phyloP scores from a whole-genome alignment of 2,888 invertebrate genomes.

The Elegia similella region DNA sequence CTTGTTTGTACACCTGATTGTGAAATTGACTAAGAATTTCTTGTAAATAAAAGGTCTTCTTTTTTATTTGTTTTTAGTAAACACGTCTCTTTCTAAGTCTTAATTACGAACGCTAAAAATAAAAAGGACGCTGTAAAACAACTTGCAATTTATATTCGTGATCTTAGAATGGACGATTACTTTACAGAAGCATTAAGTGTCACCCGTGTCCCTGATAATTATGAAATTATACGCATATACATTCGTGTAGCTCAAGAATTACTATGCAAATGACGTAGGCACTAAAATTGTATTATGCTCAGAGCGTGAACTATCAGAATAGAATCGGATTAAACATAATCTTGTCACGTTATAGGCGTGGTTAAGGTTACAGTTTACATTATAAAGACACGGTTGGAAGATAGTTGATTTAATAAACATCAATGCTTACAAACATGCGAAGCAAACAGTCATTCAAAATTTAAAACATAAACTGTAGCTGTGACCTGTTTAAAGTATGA shows the following conservation, averaged over 20 bases:
- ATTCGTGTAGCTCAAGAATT: not conserved
- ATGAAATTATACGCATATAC: not conserved
- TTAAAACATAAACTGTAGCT: constrained; percentile 37
- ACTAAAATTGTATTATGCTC: not conserved
- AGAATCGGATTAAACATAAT: constrained; percentile 37
- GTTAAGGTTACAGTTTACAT: constrained; percentile 39
- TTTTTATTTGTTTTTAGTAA: constrained; percentile 13
- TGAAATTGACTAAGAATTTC: constrained; percentile 27
- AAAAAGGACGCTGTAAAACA: not conserved
- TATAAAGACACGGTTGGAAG: constrained; percentile 33
- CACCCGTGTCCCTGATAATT: not conserved
- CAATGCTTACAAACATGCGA: constrained; percentile 39
- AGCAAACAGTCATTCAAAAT: constrained; percentile 39
- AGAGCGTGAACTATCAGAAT: constrained; percentile 37
- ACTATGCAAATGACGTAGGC: constrained; percentile 2
- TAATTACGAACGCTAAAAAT: not conserved
- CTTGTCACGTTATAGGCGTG: constrained; percentile 45
- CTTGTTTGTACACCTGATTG: constrained; percentile 30
- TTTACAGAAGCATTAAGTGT: not conserved
- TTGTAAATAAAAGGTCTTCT: constrained; percentile 22
- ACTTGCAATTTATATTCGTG: not conserved
- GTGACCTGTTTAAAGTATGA: constrained; percentile 30
- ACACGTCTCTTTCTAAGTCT: not conserved
- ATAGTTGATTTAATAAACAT: constrained; percentile 35
- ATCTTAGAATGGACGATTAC: not conserved